Base-by-base conservation (phyloP, 1,140 invertebrate species). In the Megathymus violae region DNA sequence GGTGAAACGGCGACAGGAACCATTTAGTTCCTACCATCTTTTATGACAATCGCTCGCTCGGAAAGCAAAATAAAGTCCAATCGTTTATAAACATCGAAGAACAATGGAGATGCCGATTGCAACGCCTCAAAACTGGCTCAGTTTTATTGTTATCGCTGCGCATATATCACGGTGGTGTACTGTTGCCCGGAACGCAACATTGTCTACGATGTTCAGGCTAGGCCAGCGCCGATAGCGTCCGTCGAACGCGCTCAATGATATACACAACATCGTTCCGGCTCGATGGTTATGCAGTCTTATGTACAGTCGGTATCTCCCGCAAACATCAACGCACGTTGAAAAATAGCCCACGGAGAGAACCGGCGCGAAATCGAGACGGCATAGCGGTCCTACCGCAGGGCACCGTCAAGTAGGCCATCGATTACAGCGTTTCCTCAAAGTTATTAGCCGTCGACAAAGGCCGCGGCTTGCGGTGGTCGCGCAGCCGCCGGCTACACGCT, bases 21-120 rank as follows among this genome's bases (percentile, higher is more conserved):
- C 74, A 80, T 85, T 86, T 82, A 78, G 80, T 85, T 77, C 58
- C 74, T 83, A 76, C 76, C 82, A 80, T 83, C 85, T 80, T 82
- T 84, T 84, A 82, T 73, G 78, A 81, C 76, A 74, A 73, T 74
- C 78, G 71, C 44, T 67, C 50, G 72, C 64, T 58, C 63, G 44
- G 65, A 51, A 15, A 34, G 15, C 40, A 58, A 46, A 44, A 54
- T 43, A 43, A 43, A 25, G 16, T 14, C 54, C 62, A 60, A 59
- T 56, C 56, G 62, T 63, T 67, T 47, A 59, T 62, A 63, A 68
- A 77, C 64, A 64, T 60, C 61, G 48, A 65, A 54, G 67, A 77
- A 85, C 80, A 87, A 85, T 85, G 69, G 71, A 67, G 54, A 68
- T 60, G 67, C 68, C 71, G 67, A 74, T 74, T 73, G 70, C 69